Base-by-base conservation (phyloP, 2,888 invertebrate species). In the Agapetus fuscipes region DNA sequence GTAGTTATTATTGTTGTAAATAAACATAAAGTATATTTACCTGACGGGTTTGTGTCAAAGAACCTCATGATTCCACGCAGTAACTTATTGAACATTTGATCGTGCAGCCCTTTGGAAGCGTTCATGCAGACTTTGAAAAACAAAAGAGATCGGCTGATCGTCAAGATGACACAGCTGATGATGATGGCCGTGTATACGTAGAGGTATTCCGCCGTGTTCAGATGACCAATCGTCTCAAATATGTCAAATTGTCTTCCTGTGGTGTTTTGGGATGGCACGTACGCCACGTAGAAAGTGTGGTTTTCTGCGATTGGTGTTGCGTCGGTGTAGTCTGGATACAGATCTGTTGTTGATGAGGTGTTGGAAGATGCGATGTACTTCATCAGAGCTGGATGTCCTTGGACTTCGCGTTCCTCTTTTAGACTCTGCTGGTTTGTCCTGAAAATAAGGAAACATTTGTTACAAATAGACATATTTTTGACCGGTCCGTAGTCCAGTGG, bases 11-110 rank as follows among this genome's bases (percentile, higher is more conserved):
- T n/a, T n/a, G n/a, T n/a, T n/a, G n/a, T n/a, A n/a, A n/a, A n/a
- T n/a, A n/a, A n/a, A n/a, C n/a, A n/a, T n/a, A n/a, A n/a, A n/a
- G n/a, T 20, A 39, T 15, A 48, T 42, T 60, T 60, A 72, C 85
- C 85, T 42, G 82, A 79, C 1, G 90, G 83, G 64, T 91, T 93
- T 0, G 69, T 75, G 52, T 91, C 86, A 56, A 93, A 94, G 66
- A 94, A 94, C 11, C 76, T 61, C 75, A 90, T 84, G 0, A 81
- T 80, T 0, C 86, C 78, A 46, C 79, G 68, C 4, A 90, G 65
- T 52, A 93, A 73, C 32, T 81, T 76, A 30, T 72, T 64, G 59
- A 93, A 90, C 89, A 93, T 91, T n/a, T 66, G 69, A 52, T 83
- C 78, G 59, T 94, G 93, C 2, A 94, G 71, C 42, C 72, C 76